A percentile compares a stretch with the other conserved stretches of the same genome.
phyloP scores from a whole-genome alignment of 2,797 vertebrate species.

The Anisognathus igniventris region DNA sequence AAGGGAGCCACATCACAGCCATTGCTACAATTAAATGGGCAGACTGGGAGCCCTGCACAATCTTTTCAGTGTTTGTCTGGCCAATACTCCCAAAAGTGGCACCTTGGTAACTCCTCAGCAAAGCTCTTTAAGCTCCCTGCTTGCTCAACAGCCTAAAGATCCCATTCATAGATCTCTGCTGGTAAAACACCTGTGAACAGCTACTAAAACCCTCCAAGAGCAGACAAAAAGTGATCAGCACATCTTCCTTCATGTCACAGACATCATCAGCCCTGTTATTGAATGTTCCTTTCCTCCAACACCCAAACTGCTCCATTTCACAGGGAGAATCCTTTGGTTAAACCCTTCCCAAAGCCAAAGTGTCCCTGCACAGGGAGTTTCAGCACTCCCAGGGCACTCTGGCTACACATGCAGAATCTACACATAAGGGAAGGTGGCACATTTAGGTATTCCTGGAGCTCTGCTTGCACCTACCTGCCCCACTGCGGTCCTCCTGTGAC shows the following conservation, averaged over 20 bases:
- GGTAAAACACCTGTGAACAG: background rate
- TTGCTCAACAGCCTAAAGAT: background rate
- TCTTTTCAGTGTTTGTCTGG: background rate
- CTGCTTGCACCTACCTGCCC: background rate
- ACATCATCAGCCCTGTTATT: background rate
- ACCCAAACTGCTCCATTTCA: background rate
- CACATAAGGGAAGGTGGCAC: background rate
- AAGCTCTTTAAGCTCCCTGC: background rate
- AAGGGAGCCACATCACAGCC: background rate
- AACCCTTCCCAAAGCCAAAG: background rate
- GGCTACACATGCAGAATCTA: background rate
- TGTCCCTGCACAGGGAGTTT: background rate
- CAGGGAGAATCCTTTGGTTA: background rate
- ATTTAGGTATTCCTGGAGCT: background rate
- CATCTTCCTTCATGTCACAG: background rate
- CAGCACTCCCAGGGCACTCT: background rate
- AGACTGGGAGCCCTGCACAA: background rate
- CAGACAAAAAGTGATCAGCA: background rate
- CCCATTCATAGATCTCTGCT: background rate
- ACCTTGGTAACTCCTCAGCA: background rate
- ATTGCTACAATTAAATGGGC: background rate
- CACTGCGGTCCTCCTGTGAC: background rate
- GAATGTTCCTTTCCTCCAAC: rapidly evolving
- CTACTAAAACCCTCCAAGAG: background rate
- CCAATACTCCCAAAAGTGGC: background rate